These are phyloP conservation scores for Accipiter virgatus DNA, from an alignment of 2,113 vertebrate species.

Conservation along the genomic window DNA sequence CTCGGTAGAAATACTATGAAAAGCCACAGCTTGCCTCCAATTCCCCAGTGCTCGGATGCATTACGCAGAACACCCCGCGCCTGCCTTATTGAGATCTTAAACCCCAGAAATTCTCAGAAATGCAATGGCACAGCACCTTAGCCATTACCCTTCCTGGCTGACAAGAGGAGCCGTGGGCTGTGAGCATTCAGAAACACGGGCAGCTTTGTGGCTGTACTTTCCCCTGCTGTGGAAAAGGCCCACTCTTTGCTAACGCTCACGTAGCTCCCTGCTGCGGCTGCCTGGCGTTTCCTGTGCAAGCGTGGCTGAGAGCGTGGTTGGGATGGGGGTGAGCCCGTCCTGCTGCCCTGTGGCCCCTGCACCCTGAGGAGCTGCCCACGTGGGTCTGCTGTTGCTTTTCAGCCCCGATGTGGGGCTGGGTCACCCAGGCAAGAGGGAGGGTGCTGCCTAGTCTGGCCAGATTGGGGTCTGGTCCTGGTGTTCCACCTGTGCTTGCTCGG, in stretches of 20 bases:
- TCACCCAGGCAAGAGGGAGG: neutral
- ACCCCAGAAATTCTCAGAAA: neutral
- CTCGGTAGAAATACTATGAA: neutral
- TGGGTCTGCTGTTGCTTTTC: neutral
- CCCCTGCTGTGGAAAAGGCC: neutral
- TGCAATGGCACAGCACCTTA: neutral
- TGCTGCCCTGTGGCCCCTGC: neutral
- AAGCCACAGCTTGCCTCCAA: neutral
- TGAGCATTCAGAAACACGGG: accelerated
- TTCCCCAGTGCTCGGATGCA: accelerated
- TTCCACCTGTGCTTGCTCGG: neutral
- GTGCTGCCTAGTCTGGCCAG: neutral
- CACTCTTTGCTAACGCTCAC: accelerated
- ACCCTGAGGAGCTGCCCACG: neutral
- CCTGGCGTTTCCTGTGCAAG: accelerated
- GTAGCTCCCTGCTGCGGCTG: neutral
- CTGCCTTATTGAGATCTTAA: neutral
- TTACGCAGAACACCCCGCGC: neutral
- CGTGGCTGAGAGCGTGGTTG: accelerated
- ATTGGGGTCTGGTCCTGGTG: neutral
- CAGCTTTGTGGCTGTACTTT: neutral
- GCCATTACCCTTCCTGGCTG: neutral
- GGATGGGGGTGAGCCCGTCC: neutral
- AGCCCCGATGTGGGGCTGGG: neutral
- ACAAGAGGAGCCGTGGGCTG: neutral